These are phyloP conservation scores for Diarsia rubi DNA, from an alignment of 2,888 invertebrate species.

Conservation along the genomic window DNA sequence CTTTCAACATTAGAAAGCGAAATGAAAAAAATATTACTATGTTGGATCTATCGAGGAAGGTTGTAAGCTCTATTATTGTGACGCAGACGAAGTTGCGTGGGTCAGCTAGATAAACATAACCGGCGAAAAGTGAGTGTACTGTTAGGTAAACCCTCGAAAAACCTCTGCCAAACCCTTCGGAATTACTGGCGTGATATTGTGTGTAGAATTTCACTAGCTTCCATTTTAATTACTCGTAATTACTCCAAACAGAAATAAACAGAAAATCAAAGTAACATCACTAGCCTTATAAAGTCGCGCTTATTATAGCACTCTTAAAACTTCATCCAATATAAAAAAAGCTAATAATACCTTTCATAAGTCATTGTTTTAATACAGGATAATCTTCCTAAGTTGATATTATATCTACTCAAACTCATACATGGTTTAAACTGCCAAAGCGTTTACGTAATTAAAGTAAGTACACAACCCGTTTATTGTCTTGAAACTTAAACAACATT, in stretches of 20 bases:
- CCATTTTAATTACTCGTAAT: no score
- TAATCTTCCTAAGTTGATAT: not conserved
- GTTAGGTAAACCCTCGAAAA: no score
- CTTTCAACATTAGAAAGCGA: no score
- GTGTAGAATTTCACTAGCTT: not conserved
- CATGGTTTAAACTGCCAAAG: constrained; percentile 26
- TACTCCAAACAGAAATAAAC: no score
- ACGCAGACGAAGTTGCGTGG: no score
- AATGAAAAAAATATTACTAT: no score
- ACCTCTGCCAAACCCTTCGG: no score
- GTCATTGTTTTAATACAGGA: constrained; percentile 1
- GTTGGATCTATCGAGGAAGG: no score
- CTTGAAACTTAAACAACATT: constrained; percentile 30
- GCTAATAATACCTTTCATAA: not conserved
- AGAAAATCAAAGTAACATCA: not conserved
- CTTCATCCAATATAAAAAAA: not conserved
- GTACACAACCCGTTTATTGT: constrained; percentile 25
- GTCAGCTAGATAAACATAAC: no score
- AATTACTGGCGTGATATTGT: no score
- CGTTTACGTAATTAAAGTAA: constrained; percentile 40
- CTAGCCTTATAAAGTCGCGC: not conserved
- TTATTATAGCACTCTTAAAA: not conserved
- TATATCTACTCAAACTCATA: not conserved
- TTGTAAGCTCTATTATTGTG: no score
- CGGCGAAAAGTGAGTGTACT: no score